These are phyloP conservation scores for Neofelis nebulosa DNA, from an alignment of 2,113 vertebrate species.

Conservation along the genomic window DNA sequence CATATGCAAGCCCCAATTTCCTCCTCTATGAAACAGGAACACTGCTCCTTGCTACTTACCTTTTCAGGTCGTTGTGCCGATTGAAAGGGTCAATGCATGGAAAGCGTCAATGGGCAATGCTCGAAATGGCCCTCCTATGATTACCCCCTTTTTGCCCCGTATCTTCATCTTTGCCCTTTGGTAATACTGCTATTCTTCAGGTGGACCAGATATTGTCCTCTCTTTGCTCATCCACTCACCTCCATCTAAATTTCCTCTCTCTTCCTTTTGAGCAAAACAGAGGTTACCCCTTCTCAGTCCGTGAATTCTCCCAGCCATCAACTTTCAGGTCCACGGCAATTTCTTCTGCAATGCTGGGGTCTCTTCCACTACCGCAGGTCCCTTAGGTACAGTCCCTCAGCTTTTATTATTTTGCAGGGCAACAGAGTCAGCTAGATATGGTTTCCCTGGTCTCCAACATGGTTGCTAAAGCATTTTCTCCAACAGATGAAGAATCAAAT, in stretches of 20 bases:
- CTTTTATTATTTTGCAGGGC: neutral
- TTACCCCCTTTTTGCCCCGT: too few species aligned
- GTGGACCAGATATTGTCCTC: neutral
- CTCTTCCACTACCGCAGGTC: neutral
- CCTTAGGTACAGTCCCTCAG: neutral
- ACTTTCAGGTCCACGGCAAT: neutral
- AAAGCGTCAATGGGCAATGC: neutral
- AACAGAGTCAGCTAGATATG: neutral
- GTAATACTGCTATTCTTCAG: neutral
- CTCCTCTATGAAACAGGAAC: neutral
- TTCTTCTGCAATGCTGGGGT: neutral
- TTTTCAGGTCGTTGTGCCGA: neutral
- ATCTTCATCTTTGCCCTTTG: neutral
- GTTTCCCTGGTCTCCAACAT: neutral
- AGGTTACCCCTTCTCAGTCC: neutral
- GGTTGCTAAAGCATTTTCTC: neutral
- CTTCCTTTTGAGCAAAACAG: neutral
- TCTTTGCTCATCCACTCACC: neutral
- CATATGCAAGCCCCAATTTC: neutral
- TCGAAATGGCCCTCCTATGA: neutral
- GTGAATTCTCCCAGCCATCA: neutral
- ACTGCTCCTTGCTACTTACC: neutral
- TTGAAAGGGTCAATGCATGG: neutral
- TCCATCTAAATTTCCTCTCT: neutral
- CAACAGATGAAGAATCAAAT: neutral